Base-by-base conservation (phyloP, 1,140 invertebrate species). In the Tribolium castaneum region DNA sequence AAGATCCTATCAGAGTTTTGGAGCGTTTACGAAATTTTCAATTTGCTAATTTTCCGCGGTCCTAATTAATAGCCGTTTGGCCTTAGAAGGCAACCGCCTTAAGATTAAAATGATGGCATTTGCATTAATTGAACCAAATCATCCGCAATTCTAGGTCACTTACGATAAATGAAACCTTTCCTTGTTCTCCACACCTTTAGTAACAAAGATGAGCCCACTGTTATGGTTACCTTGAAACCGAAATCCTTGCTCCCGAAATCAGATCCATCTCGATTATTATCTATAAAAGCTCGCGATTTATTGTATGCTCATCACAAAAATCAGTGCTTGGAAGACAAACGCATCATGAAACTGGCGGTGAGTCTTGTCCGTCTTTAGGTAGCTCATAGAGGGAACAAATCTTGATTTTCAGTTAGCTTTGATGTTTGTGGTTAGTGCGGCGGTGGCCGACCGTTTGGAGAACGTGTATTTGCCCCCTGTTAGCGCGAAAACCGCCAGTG, bases 391-490 rank as follows among this genome's bases (percentile, higher is more conserved):
- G 1, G 16, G 16, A 19, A 9, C 54, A 59, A 10, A 25, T 62
- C 9, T 12, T 7, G 22, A 66, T 34, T 66, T 66, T 66, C 30
- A 66, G 59, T n/a, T 66, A 35, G 59, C 30, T 66, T 66, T 66
- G 59, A 66, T 35, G 9, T 34, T 66, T 12, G 59, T 22, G 59
- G 59, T 66, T 35, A 13, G 59, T 4, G 59, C 3, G 59, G 59
- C 12, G 25, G 59, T 12, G 1, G 76, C 78, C 13, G 80, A 51
- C 45, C 73, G 80, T 5, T 72, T 83, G 13, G 82, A 83, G 30
- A 82, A 81, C 76, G 82, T 78, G 10, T 83, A 83, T 71, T 56
- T 83, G 10, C 81, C 82, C 5, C 82, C 83, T 39, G 14, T 75
- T 5, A 70, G 79, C 6, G 75, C 75, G 13, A 51, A 50, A 66